These are phyloP conservation scores for Sericinus montela DNA, from an alignment of 2,888 invertebrate species.

Conservation along the genomic window DNA sequence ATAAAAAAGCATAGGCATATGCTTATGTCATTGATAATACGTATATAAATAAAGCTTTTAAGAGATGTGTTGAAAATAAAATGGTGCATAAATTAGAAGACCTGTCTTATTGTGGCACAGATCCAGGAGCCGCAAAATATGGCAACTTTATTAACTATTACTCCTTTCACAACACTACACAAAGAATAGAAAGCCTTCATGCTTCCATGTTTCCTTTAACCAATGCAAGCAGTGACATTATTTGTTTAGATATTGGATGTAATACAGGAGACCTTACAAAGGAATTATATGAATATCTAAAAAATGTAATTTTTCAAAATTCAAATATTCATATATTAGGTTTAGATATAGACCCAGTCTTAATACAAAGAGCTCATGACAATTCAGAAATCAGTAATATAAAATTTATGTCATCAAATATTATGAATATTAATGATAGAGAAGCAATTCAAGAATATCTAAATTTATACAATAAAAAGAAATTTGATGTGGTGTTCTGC, in stretches of 20 bases:
- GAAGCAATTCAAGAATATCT: conserved; percentile 69
- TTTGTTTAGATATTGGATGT: conserved; percentile 87
- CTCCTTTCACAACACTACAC: conserved; percentile 85
- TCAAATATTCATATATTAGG: conserved; percentile 77
- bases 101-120: conserved; percentile 69
- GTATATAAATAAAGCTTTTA: no score
- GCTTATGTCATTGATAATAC: no score
- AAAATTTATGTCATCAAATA: conserved; percentile 79
- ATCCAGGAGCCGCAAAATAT: conserved; percentile 88
- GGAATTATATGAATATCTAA: conserved; percentile 75
- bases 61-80: no score
- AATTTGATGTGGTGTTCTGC: conserved; percentile 85
- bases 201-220: conserved; percentile 49
- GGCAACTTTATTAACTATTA: conserved; percentile 95
- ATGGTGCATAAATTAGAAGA: conserved; percentile 27
- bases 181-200: conserved; percentile 81
- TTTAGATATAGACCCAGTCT: conserved; percentile 85
- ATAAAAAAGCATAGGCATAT: no score
- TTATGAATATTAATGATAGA: conserved; percentile 69
- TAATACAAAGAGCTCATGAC: conserved; percentile 84
- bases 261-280: conserved; percentile 88
- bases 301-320: conserved; percentile 39
- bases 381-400: conserved; percentile 65
- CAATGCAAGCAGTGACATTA: conserved; percentile 36
- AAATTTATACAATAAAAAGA: conserved; percentile 42